These are phyloP conservation scores for Pimephales promelas DNA, from an alignment of 2,113 vertebrate species.

Conservation along the genomic window DNA sequence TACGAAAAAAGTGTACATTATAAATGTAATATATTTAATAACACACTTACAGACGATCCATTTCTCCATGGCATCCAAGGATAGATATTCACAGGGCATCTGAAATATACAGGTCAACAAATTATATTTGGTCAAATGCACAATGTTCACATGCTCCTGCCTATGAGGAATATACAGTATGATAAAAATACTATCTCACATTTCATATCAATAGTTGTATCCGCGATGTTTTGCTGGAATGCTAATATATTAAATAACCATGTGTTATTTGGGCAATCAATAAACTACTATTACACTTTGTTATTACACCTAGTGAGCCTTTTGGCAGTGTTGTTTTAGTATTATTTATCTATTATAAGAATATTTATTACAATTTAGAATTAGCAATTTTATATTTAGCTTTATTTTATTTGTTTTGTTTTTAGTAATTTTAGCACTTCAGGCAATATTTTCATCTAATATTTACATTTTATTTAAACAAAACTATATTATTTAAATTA, in stretches of 20 bases:
- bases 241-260: neutral
- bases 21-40: neutral
- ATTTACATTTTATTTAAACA: neutral
- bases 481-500: neutral
- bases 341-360: too few species aligned
- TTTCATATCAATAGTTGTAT: neutral
- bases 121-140: neutral
- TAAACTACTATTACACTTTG: neutral
- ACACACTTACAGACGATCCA: slow-evolving; percentile 97
- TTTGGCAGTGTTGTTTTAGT: too few species aligned
- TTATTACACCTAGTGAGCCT: too few species aligned
- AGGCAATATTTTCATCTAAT: neutral
- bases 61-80: slow-evolving; percentile 97
- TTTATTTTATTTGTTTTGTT: neutral
- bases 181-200: neutral
- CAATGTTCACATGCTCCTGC: neutral
- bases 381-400: neutral
- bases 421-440: neutral
- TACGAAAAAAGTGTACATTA: neutral
- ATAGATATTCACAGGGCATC: slow-evolving; percentile 99
- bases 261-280: neutral
- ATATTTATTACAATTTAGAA: too few species aligned
- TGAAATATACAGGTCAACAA: slow-evolving; percentile 61
- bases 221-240: neutral
- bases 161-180: too few species aligned